Evolutionary conservation across 2,113 vertebrate genomes (phyloP).

Genomic region (Neomonachus schauinslandi): DNA sequence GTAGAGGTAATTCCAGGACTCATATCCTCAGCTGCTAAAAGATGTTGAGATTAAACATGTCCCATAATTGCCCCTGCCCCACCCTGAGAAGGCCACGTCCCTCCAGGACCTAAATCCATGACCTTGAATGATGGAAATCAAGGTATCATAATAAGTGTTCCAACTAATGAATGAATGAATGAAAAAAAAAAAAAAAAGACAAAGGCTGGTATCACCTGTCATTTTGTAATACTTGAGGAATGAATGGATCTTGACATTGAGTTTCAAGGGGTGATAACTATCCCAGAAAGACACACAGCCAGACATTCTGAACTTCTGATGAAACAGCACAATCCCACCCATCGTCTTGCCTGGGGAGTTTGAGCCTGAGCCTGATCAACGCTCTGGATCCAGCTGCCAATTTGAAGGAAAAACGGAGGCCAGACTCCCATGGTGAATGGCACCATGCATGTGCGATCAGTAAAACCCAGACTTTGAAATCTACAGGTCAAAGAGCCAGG

Average conservation of each 20-base stretch:
- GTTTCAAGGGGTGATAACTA: not conserved
- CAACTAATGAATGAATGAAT: not conserved
- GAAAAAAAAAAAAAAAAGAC: not conserved
- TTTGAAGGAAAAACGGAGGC: not conserved
- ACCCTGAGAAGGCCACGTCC: not conserved
- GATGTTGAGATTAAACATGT: not conserved
- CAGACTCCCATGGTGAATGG: not conserved
- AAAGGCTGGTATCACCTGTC: not conserved
- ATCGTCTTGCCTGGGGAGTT: not conserved
- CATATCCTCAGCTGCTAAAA: not conserved
- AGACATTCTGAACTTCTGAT: not conserved
- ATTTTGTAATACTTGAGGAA: not conserved
- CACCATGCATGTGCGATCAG: not conserved
- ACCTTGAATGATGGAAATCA: constrained; percentile 7
- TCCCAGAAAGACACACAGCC: not conserved
- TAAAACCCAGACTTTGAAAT: not conserved
- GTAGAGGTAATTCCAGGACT: not conserved
- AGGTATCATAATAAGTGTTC: not conserved
- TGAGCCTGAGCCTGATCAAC: not conserved
- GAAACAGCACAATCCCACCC: not conserved
- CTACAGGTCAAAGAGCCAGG: too few relatives aligned
- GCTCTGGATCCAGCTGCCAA: not conserved
- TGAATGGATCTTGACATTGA: not conserved
- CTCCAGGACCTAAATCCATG: not conserved
- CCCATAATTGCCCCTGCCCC: not conserved